Base-by-base conservation (phyloP, 1,140 invertebrate species). In the Drosophila takahashii region DNA sequence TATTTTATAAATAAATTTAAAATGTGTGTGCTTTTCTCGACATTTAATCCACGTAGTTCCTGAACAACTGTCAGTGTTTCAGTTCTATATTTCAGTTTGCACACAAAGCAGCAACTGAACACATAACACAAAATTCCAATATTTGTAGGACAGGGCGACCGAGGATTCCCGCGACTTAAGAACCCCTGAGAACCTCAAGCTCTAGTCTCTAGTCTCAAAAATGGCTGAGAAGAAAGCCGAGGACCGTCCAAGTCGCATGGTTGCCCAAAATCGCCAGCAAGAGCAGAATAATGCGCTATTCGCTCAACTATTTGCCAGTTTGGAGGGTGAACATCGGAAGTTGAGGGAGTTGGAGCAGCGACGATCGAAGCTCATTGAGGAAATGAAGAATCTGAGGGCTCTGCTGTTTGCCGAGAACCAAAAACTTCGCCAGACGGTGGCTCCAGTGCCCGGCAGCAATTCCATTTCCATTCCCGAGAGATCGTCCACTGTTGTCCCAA, bases 281-380 rank as follows among this genome's bases (percentile, higher is more conserved):
- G 13, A 52, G 3, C n/a, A 50, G 9, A 44, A 48, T 16, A 29
- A 37, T 11, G 48, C 39, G 4, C 36, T 77, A 0, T 66, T 70
- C 32, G 44, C 27, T 16, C 47, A 10, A 15, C 48, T 85, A 0
- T 74, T 70, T 7, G 59, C 44, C 3, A 77, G 51, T 1, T 41
- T 85, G 15, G 81, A 77, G 11, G 39, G 51, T 0, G 77, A 85
- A 9, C 59, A 70, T 1, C 41, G n/a, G 0, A 85, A 86, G 27
- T 11, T 85, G 3, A 57, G 7, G 27, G 37, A 57, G 0, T 8
- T 85, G 47, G 77, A 85, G 7, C 9, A 32, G 26, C 59, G 69
- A 0, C 41, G 81, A 11, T 1, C 47, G 0, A 42, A 37, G 2
- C 56, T 86, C 0, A 60, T 36, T 18, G 36, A 81, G 3, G 81